These are phyloP conservation scores for Lutjanus argentimaculatus DNA, from an alignment of 2,797 vertebrate genomes.

Conservation along the genomic window DNA sequence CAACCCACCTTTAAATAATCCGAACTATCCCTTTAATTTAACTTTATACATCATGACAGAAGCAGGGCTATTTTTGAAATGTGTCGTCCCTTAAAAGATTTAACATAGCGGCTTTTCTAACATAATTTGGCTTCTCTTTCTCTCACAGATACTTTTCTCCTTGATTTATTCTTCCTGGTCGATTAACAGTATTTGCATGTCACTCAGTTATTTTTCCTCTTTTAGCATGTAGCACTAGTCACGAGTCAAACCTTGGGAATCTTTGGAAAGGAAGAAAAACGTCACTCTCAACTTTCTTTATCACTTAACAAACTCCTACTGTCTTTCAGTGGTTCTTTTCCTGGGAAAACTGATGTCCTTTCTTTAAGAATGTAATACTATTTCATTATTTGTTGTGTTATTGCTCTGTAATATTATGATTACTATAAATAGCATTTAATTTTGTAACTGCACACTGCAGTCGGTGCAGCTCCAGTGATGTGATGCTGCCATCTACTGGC, in stretches of 20 bases:
- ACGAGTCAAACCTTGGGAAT: slow-evolving; percentile 42
- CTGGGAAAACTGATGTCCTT: neutral
- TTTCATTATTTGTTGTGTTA: neutral
- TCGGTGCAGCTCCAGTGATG: slow-evolving; percentile 1
- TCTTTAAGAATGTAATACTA: neutral
- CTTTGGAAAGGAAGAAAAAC: neutral
- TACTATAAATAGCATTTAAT: neutral
- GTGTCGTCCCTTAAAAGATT: slow-evolving; percentile 42
- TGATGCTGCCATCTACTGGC: slow-evolving; percentile 73
- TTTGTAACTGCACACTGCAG: neutral
- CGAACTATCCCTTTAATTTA: neutral
- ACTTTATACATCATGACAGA: neutral
- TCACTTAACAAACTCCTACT: slow-evolving; percentile 35
- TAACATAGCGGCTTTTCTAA: slow-evolving; percentile 49
- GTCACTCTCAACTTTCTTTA: slow-evolving; percentile 28
- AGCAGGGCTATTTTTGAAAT: slow-evolving; percentile 46
- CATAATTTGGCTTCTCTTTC: slow-evolving; percentile 40
- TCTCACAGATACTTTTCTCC: slow-evolving; percentile 55
- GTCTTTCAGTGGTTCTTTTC: slow-evolving; percentile 20
- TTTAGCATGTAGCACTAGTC: slow-evolving; percentile 47
- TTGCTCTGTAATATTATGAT: slow-evolving; percentile 4
- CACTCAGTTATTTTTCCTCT: slow-evolving; percentile 73
- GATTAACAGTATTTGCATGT: slow-evolving; percentile 82
- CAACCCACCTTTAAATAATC: too few relatives aligned
- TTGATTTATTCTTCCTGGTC: slow-evolving; percentile 26